Evolutionary conservation across 2,888 invertebrate species (phyloP), one percentile per base, ranked within the genome.

Genomic region (Graphium colonna): DNA sequence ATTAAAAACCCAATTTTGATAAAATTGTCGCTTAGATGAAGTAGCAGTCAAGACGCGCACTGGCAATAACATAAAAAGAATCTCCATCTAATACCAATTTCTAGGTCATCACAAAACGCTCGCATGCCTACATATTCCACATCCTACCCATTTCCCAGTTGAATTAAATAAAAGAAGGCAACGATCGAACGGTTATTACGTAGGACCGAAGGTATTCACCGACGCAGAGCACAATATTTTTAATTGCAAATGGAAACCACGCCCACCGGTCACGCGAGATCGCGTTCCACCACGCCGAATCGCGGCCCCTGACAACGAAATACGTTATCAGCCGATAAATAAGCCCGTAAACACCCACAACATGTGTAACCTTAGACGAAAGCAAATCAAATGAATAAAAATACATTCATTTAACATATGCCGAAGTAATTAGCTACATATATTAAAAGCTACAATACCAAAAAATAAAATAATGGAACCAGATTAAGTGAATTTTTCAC

Each of bases 261-360:
- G 82, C 88, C 86, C 77, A 65, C 66, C 56, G 56, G 83, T 79
- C 90, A 90, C 90, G 90, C 89, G 69, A 90, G 77, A 82, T 88
- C 80, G 88, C 88, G 88, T 89, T 88, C 73, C 67, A 49, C 59
- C 64, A 64, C 59, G 52, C 63, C 62, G 54, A 63, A 68, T 65
- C 61, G 51, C 51, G 52, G 51, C 53, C 59, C 60, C 60, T 62
- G 60, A 59, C 54, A 59, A 67, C 62, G 65, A 69, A 72, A 63
- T 57, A 65, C 63, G 58, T 54, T 45, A 59, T 58, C 65, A 63
- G 58, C 64, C 63, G 63, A 71, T 71, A 73, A 74, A 71, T 63
- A 67, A 67, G 59, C 68, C 68, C 56, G 13, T 12, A 36, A 54
- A 66, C 69, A 68, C 67, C 67, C 47, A 51, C 28, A 28, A 36